These are phyloP conservation scores for Ivindomyrus marchei DNA, from an alignment of 2,113 vertebrate genomes.

Conservation along the genomic window DNA sequence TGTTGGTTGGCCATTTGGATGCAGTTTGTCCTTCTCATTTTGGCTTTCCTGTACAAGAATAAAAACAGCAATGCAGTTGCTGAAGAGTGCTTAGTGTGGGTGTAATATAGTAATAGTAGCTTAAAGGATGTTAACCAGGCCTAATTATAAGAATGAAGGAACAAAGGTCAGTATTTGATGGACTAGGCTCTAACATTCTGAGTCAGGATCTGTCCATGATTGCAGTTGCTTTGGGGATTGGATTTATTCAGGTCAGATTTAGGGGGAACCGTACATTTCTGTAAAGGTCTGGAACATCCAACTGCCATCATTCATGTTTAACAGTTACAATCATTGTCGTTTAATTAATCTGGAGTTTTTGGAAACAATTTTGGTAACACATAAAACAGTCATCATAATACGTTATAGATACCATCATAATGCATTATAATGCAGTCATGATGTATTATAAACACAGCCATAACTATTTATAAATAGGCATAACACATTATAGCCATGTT, in stretches of 20 bases:
- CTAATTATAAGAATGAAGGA: conserved; percentile 4
- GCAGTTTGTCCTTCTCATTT: conserved; percentile 38
- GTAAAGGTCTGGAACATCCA: background rate
- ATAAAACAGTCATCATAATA: too few species aligned
- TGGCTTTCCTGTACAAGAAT: conserved; percentile 38
- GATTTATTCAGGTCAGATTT: background rate
- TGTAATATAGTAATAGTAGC: conserved; percentile 7
- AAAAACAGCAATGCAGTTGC: conserved; percentile 21
- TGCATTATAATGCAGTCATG: too few species aligned
- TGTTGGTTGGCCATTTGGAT: conserved; percentile 39
- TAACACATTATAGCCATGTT: too few species aligned
- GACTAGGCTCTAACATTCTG: background rate
- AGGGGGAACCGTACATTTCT: background rate
- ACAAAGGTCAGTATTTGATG: background rate
- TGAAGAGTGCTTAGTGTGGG: conserved; percentile 15
- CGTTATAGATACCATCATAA: too few species aligned
- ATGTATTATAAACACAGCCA: too few species aligned
- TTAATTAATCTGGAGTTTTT: background rate
- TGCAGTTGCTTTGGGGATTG: background rate
- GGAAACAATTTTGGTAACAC: background rate
- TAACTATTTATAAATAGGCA: too few species aligned
- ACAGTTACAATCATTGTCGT: background rate
- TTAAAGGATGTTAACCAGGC: background rate
- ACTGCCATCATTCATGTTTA: background rate
- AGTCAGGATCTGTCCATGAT: background rate